phyloP scores from a whole-genome alignment of 2,113 vertebrate genomes.

The Talpa occidentalis region DNA sequence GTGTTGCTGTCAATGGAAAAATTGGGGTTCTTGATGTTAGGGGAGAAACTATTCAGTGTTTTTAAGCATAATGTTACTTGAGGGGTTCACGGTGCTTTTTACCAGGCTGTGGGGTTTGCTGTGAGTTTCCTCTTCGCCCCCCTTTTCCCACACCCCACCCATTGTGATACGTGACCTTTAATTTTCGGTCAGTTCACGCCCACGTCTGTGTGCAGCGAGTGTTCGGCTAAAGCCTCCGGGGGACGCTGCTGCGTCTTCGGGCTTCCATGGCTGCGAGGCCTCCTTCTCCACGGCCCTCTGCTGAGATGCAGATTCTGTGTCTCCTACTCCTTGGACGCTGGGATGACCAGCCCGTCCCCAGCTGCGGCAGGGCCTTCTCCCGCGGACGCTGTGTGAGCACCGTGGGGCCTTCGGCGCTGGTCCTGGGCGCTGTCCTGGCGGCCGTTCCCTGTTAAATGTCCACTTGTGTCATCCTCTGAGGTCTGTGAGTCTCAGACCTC shows the following conservation, averaged over 20 bases:
- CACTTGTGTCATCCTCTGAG: background rate
- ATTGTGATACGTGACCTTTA: background rate
- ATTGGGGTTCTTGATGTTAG: background rate
- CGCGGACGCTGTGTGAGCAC: no score
- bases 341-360: no score
- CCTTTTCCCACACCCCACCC: no score
- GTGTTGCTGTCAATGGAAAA: no score
- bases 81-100: background rate
- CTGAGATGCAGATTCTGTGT: background rate
- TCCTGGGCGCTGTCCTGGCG: no score
- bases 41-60: background rate
- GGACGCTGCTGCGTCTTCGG: fast-evolving
- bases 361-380: no score
- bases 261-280: background rate
- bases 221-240: background rate
- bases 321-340: background rate
- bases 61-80: background rate
- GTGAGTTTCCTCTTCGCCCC: background rate
- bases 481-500: background rate
- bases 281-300: no score
- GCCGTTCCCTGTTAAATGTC: no score
- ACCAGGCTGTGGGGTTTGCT: background rate
- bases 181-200: background rate
- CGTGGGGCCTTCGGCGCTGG: no score
- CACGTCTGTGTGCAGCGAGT: background rate